These are phyloP conservation scores for Harpalus rufipes DNA, from an alignment of 2,888 invertebrate genomes.

Conservation along the genomic window DNA sequence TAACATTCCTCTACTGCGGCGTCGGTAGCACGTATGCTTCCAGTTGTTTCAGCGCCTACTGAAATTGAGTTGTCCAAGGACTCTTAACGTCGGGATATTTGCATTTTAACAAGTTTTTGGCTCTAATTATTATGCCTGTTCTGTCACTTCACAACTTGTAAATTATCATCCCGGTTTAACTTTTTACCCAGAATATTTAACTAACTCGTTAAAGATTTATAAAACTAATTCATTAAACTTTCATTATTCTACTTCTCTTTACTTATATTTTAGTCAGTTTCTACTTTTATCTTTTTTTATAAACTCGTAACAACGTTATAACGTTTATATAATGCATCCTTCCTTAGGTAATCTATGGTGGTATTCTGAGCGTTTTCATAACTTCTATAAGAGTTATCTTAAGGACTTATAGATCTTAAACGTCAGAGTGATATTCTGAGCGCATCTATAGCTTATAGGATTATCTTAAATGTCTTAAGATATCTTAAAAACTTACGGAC, in stretches of 20 bases:
- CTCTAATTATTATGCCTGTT: slow-evolving; percentile 52
- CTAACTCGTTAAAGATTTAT: slow-evolving; percentile 17
- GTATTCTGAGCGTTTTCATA: too few species aligned
- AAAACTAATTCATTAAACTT: slow-evolving; percentile 2
- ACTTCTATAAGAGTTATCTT: too few species aligned
- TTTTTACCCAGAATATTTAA: slow-evolving; percentile 1
- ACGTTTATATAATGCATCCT: not conserved
- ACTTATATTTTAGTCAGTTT: not conserved
- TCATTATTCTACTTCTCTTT: not conserved
- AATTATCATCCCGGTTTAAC: slow-evolving; percentile 30
- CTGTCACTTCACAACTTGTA: slow-evolving; percentile 39
- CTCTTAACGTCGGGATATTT: slow-evolving; percentile 48
- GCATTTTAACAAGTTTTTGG: slow-evolving; percentile 56
- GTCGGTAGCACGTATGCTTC: slow-evolving; percentile 23
- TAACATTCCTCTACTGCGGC: slow-evolving; percentile 9
- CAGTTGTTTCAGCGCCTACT: slow-evolving; percentile 33
- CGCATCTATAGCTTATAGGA: too few species aligned
- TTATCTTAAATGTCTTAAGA: too few species aligned
- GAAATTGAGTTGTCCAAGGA: slow-evolving; percentile 43
- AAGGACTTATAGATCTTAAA: too few species aligned
- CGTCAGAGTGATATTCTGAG: too few species aligned
- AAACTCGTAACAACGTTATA: not conserved
- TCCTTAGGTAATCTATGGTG: too few species aligned
- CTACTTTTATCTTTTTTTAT: not conserved
- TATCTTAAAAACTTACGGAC: too few species aligned